Evolutionary conservation across 2,888 invertebrate species (phyloP), one percentile per base, ranked within the genome.

Genomic region (Zygaena filipendulae): DNA sequence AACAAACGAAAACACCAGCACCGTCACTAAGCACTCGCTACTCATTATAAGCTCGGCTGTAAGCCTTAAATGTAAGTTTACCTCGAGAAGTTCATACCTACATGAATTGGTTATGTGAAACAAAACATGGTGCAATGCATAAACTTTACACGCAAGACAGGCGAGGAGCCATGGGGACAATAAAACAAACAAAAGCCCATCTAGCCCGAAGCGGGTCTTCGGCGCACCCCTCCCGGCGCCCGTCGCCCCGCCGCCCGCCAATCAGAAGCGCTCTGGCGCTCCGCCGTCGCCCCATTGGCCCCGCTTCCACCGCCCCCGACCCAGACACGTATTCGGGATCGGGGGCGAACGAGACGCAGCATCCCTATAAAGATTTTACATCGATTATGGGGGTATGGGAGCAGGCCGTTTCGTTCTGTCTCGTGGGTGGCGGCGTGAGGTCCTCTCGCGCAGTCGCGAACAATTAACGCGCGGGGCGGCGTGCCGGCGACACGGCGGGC

Each of bases 81-180:
- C 70, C 67, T 64, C 59, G 63, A 71, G 64, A 68, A 68, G 61
- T 70, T 62, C 69, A 71, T 71, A 64, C 70, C 70, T 71, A 64
- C 69, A 64, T 69, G 69, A 68, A 69, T 68, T 64, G 59, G 59
- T 72, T 75, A 71, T 71, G 64, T 66, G 63, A 70, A 72, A 71
- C 69, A 77, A 77, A 74, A 75, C 72, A 70, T 69, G 60, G 72
- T 71, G 69, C 72, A 75, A 77, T 74, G 74, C 70, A 77, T 77
- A 74, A 79, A 74, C 68, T 77, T 75, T 71, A 69, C 71, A 68
- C 75, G 74, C 74, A 72, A 75, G 70, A 77, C 69, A 77, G 69
- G 62, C 77, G 68, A 68, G 70, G 59, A 69, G 68, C 70, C 70
- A 62, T 69, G 72, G 71, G 70, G 75, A 77, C 74, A 77, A 77